phyloP scores from a whole-genome alignment of 2,113 vertebrate species.

The Daubentonia madagascariensis region DNA sequence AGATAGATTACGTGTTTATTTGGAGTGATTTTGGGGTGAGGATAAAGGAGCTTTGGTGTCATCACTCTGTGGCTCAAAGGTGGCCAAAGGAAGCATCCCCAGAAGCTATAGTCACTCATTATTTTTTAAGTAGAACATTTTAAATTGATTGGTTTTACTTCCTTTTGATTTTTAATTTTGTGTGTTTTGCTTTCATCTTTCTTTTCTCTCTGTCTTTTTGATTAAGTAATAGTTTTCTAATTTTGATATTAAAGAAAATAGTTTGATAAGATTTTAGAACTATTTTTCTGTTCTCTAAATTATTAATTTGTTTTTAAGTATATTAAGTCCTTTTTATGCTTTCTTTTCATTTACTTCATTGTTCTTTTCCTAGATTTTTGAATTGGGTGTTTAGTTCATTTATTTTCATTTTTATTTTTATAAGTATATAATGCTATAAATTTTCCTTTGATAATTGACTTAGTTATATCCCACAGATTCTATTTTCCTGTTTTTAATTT shows the following conservation, averaged over 20 bases:
- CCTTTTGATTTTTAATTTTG: background rate
- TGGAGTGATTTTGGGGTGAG: background rate
- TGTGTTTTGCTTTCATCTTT: background rate
- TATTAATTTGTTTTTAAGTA: background rate
- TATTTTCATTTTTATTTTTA: background rate
- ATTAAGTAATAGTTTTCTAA: background rate
- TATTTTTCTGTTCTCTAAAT: background rate
- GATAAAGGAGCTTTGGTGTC: background rate
- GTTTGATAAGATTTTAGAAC: background rate
- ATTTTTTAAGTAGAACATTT: background rate
- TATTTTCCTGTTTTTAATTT: background rate
- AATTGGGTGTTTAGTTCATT: background rate
- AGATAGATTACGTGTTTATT: background rate
- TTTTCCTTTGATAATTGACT: background rate
- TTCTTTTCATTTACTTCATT: background rate
- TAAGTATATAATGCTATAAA: background rate
- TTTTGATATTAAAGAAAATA: conserved; percentile 14
- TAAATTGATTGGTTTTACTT: background rate
- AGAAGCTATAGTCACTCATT: background rate
- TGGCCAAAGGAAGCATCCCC: background rate
- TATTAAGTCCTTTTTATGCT: background rate
- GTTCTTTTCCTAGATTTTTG: background rate
- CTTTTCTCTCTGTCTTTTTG: background rate
- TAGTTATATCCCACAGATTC: background rate
- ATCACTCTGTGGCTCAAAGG: background rate